phyloP scores from a whole-genome alignment of 2,888 invertebrate genomes.

The Lutraria lutraria region DNA sequence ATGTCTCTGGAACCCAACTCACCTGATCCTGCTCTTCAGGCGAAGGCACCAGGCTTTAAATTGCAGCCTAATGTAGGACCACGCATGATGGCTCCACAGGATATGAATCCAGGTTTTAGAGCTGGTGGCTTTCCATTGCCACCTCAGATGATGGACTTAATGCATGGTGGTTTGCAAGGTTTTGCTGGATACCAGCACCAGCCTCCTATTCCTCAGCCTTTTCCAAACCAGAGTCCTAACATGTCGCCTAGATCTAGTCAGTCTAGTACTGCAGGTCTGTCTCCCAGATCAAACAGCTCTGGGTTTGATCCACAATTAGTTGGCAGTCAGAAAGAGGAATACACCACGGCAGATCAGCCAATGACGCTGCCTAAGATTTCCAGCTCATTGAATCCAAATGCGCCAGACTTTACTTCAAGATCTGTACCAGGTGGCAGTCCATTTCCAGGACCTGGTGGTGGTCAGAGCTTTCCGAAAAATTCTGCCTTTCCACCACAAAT shows the following conservation, averaged over 20 bases:
- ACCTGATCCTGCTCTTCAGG: slow-evolving; percentile 83
- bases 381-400: slow-evolving; percentile 92
- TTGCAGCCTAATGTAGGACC: slow-evolving; percentile 63
- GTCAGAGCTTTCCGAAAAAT: slow-evolving; percentile 43
- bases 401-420: slow-evolving; percentile 91
- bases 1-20: slow-evolving; percentile 69
- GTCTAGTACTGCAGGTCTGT: slow-evolving; percentile 69
- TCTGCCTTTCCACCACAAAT: slow-evolving; percentile 57
- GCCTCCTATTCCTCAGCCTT: slow-evolving; percentile 81
- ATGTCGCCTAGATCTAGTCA: slow-evolving; percentile 77
- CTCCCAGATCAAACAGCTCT: slow-evolving; percentile 68
- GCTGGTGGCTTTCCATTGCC: slow-evolving; percentile 45
- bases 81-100: slow-evolving; percentile 68
- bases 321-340: slow-evolving; percentile 82
- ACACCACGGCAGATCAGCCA: slow-evolving; percentile 85
- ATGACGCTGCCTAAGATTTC: slow-evolving; percentile 87
- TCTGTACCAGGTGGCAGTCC: slow-evolving; percentile 46
- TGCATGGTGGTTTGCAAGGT: slow-evolving; percentile 65
- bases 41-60: slow-evolving; percentile 87
- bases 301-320: slow-evolving; percentile 65
- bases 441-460: slow-evolving; percentile 40
- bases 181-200: slow-evolving; percentile 46
- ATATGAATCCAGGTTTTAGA: slow-evolving; percentile 62
- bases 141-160: slow-evolving; percentile 61
- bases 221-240: slow-evolving; percentile 72